Conservation (phyloP, 2,797 vertebrate genomes). For the Xerus rutilus region DNA sequence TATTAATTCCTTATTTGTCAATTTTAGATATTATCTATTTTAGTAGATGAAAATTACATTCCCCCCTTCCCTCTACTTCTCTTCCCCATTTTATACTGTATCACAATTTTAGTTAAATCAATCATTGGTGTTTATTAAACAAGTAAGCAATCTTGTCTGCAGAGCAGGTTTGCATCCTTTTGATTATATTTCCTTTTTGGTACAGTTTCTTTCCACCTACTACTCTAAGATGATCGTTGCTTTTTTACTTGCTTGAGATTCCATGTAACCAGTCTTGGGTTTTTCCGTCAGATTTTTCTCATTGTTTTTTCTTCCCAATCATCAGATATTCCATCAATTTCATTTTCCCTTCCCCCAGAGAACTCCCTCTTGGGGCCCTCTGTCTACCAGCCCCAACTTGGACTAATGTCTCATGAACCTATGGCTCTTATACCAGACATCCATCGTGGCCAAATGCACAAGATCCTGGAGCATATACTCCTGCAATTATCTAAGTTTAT, state of each 20-base stretch:
- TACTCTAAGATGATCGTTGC: not conserved
- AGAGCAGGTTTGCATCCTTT: not conserved
- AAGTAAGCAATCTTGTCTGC: not conserved
- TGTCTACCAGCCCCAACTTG: not conserved
- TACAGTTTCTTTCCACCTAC: not conserved
- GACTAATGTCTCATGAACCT: not conserved
- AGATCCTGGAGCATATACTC: not conserved
- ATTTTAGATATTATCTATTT: not conserved
- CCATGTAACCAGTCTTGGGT: not conserved
- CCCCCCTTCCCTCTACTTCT: not conserved
- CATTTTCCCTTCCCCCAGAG: not conserved
- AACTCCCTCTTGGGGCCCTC: not conserved
- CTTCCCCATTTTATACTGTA: not conserved
- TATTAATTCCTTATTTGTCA: slow-evolving; percentile 13
- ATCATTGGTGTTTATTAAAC: not conserved
- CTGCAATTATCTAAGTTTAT: not conserved
- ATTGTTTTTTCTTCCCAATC: not conserved
- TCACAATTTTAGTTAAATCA: not conserved
- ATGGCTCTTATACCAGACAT: not conserved
- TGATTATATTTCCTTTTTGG: not conserved
- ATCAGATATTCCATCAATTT: not conserved
- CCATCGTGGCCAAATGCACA: not conserved
- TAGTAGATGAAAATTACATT: not conserved
- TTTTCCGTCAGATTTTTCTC: not conserved
- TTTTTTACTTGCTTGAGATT: not conserved